phyloP scores from a whole-genome alignment of 1,140 invertebrate genomes.

The Euwallacea fornicatus region DNA sequence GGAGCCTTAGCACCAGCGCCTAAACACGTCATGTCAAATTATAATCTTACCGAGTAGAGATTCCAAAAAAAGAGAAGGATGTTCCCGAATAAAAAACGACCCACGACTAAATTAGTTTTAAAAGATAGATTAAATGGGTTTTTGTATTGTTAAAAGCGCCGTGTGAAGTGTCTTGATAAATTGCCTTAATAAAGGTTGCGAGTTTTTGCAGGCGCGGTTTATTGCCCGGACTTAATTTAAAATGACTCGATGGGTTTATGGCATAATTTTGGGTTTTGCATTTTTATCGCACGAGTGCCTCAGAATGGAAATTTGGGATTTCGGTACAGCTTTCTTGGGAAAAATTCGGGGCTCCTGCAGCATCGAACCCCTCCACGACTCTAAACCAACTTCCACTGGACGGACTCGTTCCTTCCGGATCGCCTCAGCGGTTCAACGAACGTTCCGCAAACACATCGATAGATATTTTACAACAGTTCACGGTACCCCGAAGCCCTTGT shows the following conservation, averaged over 20 bases:
- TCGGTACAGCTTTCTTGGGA: too few species aligned
- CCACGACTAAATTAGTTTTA: conserved; percentile 39
- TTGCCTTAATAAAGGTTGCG: conserved; percentile 26
- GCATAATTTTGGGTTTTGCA: conserved; percentile 14
- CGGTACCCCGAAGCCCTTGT: too few species aligned
- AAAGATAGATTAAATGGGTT: conserved; percentile 39
- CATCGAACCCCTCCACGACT: too few species aligned
- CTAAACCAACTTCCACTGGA: too few species aligned
- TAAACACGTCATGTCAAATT: conserved; percentile 38
- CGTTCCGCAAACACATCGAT: too few species aligned
- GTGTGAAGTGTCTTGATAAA: conserved; percentile 37
- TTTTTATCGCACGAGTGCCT: conserved; percentile 2
- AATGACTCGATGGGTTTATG: conserved; percentile 20
- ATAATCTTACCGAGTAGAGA: conserved; percentile 23
- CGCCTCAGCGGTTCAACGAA: too few species aligned
- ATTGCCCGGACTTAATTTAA: conserved; percentile 24
- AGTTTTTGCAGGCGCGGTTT: conserved; percentile 17
- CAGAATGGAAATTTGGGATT: background rate
- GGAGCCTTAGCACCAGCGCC: conserved; percentile 28
- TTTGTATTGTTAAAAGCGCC: conserved; percentile 35
- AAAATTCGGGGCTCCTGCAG: too few species aligned
- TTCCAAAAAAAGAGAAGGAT: conserved; percentile 29
- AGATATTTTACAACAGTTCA: too few species aligned
- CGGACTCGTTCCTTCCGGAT: too few species aligned
- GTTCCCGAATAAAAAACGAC: conserved; percentile 27